phyloP scores from a whole-genome alignment of 2,888 invertebrate genomes.

The Carabus problematicus region DNA sequence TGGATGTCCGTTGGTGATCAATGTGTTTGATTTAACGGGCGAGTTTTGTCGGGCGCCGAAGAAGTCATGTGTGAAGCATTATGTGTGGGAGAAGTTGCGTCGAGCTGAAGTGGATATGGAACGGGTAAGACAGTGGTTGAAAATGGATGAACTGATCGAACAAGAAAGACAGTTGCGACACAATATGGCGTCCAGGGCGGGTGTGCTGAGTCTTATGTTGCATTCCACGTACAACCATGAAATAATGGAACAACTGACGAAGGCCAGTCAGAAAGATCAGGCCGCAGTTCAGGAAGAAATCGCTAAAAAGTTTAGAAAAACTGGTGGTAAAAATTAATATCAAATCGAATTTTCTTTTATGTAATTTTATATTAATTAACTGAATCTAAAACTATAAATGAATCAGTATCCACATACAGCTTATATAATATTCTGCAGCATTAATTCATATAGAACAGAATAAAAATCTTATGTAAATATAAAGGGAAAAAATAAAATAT shows the following conservation, averaged over 20 bases:
- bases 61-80: conserved; percentile 89
- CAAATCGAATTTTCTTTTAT: too few species aligned
- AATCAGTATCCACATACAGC: too few species aligned
- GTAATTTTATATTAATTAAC: too few species aligned
- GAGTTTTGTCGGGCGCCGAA: conserved; percentile 89
- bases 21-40: conserved; percentile 84
- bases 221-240: conserved; percentile 97
- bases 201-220: conserved; percentile 92
- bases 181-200: conserved; percentile 79
- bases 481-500: too few species aligned
- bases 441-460: too few species aligned
- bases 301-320: conserved; percentile 51
- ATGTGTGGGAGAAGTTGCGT: conserved; percentile 94
- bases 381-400: too few species aligned
- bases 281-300: conserved; percentile 62
- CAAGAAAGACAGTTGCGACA: conserved; percentile 88
- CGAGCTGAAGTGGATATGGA: conserved; percentile 95
- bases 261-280: conserved; percentile 61
- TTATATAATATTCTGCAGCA: too few species aligned
- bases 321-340: conserved; percentile 41
- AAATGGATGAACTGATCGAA: conserved; percentile 91
- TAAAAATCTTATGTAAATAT: too few species aligned
- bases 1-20: conserved; percentile 87
- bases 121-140: conserved; percentile 79
- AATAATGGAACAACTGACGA: conserved; percentile 76